Percentiles rank a stretch among this genome's conserved stretches.
phyloP scores from a whole-genome alignment of 2,888 invertebrate species.

The Tenthredo mesomela region DNA sequence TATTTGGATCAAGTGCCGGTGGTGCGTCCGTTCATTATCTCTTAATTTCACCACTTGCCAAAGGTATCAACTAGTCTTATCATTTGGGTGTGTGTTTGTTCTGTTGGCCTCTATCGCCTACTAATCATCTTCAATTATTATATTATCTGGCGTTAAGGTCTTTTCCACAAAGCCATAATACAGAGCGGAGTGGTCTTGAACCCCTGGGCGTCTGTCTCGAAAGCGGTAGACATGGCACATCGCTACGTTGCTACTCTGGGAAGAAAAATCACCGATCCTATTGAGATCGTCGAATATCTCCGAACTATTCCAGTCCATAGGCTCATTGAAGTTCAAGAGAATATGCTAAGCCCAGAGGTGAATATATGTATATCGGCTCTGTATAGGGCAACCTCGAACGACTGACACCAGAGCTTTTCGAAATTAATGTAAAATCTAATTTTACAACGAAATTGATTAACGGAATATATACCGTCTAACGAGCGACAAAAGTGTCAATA shows the following conservation, averaged over 20 bases:
- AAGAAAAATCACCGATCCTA: background rate
- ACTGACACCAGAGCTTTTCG: too few species aligned
- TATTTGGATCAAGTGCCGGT: conserved; percentile 22
- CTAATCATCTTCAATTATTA: background rate
- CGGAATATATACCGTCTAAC: background rate
- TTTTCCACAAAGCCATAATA: background rate
- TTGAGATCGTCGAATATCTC: background rate
- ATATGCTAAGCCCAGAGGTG: background rate
- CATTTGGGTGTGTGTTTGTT: background rate
- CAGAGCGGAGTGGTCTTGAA: background rate
- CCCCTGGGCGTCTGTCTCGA: background rate
- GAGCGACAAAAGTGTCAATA: background rate
- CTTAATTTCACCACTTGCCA: conserved; percentile 39
- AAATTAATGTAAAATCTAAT: too few species aligned
- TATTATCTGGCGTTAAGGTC: background rate
- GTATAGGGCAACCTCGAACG: background rate
- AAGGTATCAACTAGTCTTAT: background rate
- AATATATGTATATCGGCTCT: background rate
- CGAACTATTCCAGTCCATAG: background rate
- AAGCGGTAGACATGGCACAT: background rate
- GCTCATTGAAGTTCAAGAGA: background rate
- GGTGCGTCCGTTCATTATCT: conserved; percentile 60
- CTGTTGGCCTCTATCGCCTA: background rate
- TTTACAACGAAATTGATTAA: background rate
- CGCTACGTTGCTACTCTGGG: background rate